Evolutionary conservation across 2,888 invertebrate species (phyloP).

Genomic region (Xestia xanthographa): DNA sequence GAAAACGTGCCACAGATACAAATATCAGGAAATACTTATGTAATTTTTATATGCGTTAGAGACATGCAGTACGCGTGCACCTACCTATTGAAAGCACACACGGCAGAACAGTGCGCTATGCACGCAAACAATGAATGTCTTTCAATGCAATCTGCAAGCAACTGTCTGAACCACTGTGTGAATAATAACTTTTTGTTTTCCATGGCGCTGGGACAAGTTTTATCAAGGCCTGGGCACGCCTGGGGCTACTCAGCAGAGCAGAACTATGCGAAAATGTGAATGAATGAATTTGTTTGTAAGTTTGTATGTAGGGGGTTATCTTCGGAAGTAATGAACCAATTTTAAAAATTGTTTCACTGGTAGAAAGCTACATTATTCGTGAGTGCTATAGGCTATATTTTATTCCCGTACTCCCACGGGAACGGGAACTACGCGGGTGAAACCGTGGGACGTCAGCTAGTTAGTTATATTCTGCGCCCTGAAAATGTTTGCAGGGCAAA

Average conservation of each 20-base stretch:
- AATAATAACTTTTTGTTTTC: constrained; percentile 40
- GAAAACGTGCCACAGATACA: neutral
- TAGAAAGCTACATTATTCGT: too few species aligned
- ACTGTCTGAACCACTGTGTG: constrained; percentile 39
- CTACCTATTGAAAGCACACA: constrained; percentile 22
- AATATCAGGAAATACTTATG: neutral
- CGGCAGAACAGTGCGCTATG: constrained; percentile 27
- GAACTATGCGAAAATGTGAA: neutral
- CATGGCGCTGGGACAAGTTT: constrained; percentile 15
- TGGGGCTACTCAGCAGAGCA: constrained; percentile 8
- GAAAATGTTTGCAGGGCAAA: neutral
- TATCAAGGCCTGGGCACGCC: constrained; percentile 34
- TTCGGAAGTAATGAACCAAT: too few species aligned
- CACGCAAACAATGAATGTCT: constrained; percentile 27
- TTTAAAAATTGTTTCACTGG: too few species aligned
- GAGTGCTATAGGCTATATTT: too few species aligned
- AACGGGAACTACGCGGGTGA: too few species aligned
- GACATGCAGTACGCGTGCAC: too few species aligned
- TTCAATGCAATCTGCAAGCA: constrained; percentile 29
- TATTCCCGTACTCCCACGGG: too few species aligned
- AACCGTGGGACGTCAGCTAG: too few species aligned
- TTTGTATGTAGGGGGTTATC: too few species aligned
- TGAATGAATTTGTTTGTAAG: too few species aligned
- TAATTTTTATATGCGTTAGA: neutral
- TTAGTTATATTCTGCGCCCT: neutral